Base-by-base conservation (phyloP, 2,888 invertebrate genomes). In the Hirtodrosophila histrioides region DNA sequence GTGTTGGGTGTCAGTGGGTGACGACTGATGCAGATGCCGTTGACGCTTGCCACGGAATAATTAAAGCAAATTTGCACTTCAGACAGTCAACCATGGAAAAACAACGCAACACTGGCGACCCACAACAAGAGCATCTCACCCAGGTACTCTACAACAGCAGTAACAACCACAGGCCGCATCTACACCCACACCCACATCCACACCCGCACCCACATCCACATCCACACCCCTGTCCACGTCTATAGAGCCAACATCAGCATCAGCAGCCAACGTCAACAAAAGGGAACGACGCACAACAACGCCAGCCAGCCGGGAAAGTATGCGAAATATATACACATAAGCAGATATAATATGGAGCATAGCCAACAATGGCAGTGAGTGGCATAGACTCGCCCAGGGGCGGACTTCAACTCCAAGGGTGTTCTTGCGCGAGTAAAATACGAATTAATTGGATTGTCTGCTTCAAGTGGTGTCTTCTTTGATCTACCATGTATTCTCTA, bases 61-160 rank as follows among this genome's bases (percentile, higher is more conserved):
- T 90, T 89, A 87, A 89, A 87, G 84, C 88, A 89, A 90, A 90
- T 90, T 90, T 90, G 79, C 90, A 88, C 90, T 90, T 90, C 89
- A 90, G 89, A 86, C 90, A 85, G 75, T 70, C 68, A 66, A 66
- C 76, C 83, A 69, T 69, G 75, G 81, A 62, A 77, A 81, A 80
- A 81, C 71, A 83, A 71, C 67, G 62, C 69, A 82, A 62, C 69
- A 54, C 68, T 71, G 86, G 82, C 82, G 75, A 64, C 73, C 83
- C 83, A 68, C 88, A 88, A 76, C 76, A 83, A 79, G 57, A 51
- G 45, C 51, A 77, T 53, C 54, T 60, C 68, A 54, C 35, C 53
- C 74, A 75, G 73, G 74, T 73, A 53, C 74, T 67, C 45, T 43
- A 60, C 70, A 60, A 45, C 51, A 50, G 67, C 53, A 71, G 50